A percentile compares a stretch with the other conserved stretches of the same genome.
Conservation (phyloP, 1,140 invertebrate genomes). For the Cotesia chilonis region DNA sequence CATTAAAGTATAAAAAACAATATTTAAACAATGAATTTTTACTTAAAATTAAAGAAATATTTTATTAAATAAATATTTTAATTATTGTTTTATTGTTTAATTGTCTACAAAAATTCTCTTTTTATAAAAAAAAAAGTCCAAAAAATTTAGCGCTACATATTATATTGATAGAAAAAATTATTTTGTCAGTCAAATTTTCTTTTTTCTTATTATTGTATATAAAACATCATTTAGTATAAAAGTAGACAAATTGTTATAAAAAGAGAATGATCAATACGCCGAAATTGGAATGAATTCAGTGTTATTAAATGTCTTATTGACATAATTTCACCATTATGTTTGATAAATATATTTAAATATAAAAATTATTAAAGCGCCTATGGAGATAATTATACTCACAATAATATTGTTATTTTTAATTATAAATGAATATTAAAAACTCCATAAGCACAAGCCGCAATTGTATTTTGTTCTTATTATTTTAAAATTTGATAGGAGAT, state of each 20-base stretch:
- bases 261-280: slow-evolving; percentile 30
- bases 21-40: slow-evolving; percentile 14
- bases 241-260: slow-evolving; percentile 26
- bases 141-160: too few relatives aligned
- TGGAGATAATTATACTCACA: too few relatives aligned
- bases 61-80: slow-evolving; percentile 16
- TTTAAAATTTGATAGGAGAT: background rate
- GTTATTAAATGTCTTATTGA: background rate
- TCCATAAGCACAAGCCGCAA: too few relatives aligned
- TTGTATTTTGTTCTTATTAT: slow-evolving; percentile 1
- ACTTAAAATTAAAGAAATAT: slow-evolving; percentile 8
- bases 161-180: too few relatives aligned
- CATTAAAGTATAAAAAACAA: slow-evolving; percentile 8
- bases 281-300: slow-evolving; percentile 45
- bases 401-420: too few relatives aligned
- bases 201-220: too few relatives aligned
- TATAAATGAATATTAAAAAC: slow-evolving; percentile 15
- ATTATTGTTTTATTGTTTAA: slow-evolving; percentile 23
- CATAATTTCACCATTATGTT: too few relatives aligned
- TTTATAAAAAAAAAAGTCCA: too few relatives aligned
- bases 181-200: too few relatives aligned
- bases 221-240: slow-evolving; percentile 15
- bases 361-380: background rate
- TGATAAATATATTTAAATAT: slow-evolving; percentile 2
- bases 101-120: slow-evolving; percentile 16